Percentiles rank a stretch among this genome's conserved stretches.
These are phyloP conservation scores for Ailurus styani DNA, from an alignment of 2,113 vertebrate genomes.

Conservation along the genomic window DNA sequence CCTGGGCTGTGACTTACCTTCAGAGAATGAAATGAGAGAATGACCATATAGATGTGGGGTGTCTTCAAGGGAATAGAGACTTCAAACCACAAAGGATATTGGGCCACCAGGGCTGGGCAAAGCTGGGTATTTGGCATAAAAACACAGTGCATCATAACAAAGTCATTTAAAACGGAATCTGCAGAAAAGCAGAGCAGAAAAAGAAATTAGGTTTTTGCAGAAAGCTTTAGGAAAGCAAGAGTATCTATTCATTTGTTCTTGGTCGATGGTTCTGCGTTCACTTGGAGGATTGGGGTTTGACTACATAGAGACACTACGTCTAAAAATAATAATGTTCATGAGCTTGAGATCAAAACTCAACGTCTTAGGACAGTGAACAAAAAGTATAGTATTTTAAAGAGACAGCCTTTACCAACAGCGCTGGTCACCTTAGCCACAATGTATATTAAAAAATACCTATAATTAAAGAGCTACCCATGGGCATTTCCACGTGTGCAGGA, in stretches of 20 bases:
- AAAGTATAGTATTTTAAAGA: background rate
- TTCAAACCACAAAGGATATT: constrained; percentile 91
- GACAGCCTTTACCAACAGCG: background rate
- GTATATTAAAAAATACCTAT: background rate
- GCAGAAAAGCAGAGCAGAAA: constrained; percentile 67
- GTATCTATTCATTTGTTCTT: background rate
- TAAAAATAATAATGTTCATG: background rate
- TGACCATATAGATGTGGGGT: fast-evolving
- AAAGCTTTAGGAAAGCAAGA: background rate
- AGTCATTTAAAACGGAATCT: constrained; percentile 95
- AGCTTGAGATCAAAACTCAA: background rate
- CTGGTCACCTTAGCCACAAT: background rate
- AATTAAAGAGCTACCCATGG: background rate
- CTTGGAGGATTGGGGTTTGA: background rate
- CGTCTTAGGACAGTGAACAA: background rate
- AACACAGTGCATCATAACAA: constrained; percentile 96
- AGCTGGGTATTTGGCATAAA: constrained; percentile 96
- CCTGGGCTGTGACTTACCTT: constrained; percentile 15
- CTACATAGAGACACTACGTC: background rate
- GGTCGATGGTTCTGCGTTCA: background rate
- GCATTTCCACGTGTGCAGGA: background rate
- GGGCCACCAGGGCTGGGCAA: constrained; percentile 92
- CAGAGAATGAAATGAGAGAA: background rate
- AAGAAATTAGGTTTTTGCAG: constrained; percentile 38
- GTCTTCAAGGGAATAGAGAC: background rate